Evolutionary conservation across 2,113 vertebrate species (phyloP).

Genomic region (Sclerurus mexicanus): DNA sequence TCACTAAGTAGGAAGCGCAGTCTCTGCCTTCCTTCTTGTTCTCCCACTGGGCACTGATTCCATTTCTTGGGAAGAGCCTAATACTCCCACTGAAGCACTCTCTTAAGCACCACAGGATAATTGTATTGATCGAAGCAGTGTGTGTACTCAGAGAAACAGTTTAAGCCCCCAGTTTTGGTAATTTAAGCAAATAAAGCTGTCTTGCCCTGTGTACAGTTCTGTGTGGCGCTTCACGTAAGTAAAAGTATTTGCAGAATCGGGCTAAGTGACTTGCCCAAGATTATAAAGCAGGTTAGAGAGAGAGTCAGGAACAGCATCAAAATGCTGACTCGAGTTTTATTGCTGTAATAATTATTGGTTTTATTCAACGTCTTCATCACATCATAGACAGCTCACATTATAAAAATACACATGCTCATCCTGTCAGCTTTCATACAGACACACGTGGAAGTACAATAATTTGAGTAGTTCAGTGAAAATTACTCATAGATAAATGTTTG

Average conservation of each 20-base stretch:
- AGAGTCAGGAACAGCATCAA: neutral
- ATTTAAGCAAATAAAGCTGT: neutral
- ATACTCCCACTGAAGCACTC: neutral
- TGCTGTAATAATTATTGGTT: slow-evolving; percentile 6
- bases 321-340: slow-evolving; percentile 19
- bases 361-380: neutral
- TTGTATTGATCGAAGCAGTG: neutral
- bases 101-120: neutral
- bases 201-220: neutral
- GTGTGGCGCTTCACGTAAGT: neutral
- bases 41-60: fast-evolving
- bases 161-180: neutral
- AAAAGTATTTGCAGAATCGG: neutral
- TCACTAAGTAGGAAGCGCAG: neutral
- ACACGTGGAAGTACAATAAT: neutral
- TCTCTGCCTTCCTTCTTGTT: neutral
- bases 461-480: neutral
- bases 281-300: neutral
- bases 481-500: neutral
- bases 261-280: neutral
- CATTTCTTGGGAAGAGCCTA: neutral
- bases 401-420: neutral
- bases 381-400: neutral
- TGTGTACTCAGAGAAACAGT: neutral
- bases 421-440: neutral